Conservation (phyloP, 2,113 vertebrate species). For the Columba livia region DNA sequence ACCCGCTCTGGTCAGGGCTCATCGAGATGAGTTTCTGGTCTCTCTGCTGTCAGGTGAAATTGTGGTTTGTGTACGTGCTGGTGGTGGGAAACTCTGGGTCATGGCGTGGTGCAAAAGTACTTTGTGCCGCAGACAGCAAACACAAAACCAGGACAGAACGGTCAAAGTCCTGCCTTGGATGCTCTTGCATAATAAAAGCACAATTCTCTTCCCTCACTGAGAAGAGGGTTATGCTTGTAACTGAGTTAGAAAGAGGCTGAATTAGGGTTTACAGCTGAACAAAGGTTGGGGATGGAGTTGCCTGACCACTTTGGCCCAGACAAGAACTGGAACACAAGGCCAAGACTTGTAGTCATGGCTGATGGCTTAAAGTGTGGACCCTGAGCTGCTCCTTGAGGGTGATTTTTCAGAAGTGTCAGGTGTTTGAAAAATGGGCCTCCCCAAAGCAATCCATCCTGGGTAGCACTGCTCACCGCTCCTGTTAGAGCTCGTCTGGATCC, state of each 20-base stretch:
- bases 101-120: neutral
- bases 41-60: neutral
- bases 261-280: neutral
- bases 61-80: neutral
- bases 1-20: neutral
- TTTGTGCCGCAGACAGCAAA: neutral
- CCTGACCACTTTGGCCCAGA: neutral
- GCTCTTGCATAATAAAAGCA: neutral
- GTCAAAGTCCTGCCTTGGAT: neutral
- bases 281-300: neutral
- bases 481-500: neutral
- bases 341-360: neutral
- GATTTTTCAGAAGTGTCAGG: neutral
- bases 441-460: neutral
- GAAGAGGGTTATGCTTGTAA: neutral
- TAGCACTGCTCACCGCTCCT: neutral
- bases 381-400: neutral
- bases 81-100: neutral
- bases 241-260: neutral
- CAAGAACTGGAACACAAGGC: neutral
- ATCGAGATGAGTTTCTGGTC: neutral
- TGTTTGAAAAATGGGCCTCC: neutral
- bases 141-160: neutral
- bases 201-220: neutral
- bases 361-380: neutral